Evolutionary conservation across 2,113 vertebrate genomes (phyloP).

Genomic region (Marmota monax): DNA sequence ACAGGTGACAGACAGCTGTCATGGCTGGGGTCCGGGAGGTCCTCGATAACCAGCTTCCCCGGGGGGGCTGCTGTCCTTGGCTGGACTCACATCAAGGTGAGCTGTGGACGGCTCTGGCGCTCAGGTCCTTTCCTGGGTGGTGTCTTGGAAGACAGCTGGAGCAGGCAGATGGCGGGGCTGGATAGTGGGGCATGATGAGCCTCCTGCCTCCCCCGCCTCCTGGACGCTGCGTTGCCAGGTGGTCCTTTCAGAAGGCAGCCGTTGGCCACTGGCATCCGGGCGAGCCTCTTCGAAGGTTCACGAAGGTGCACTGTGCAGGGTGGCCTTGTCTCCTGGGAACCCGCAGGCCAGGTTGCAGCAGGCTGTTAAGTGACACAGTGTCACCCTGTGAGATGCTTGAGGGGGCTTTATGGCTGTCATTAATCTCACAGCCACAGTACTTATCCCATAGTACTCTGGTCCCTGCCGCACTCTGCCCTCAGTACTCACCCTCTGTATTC

Average conservation of each 20-base stretch:
- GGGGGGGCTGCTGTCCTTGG: not conserved
- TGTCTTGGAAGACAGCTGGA: not conserved
- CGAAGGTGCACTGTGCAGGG: not conserved
- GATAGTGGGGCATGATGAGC: too few species aligned
- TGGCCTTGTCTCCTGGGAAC: not conserved
- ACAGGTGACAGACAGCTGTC: not conserved
- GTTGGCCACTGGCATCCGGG: not conserved
- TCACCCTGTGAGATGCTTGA: not conserved
- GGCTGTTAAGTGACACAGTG: not conserved
- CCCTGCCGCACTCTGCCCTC: not conserved
- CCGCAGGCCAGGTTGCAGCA: not conserved
- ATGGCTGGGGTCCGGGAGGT: too few species aligned
- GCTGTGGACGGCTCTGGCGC: not conserved
- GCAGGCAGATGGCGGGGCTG: not conserved
- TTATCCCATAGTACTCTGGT: not conserved
- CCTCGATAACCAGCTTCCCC: not conserved
- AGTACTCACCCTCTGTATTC: not conserved
- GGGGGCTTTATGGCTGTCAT: not conserved
- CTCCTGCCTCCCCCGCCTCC: too few species aligned
- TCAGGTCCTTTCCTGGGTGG: not conserved
- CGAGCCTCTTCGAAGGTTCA: not conserved
- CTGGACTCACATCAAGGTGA: not conserved
- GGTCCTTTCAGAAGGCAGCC: not conserved
- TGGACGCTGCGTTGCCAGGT: not conserved
- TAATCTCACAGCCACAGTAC: not conserved